Percentiles rank a stretch among this genome's conserved stretches.
phyloP scores from a whole-genome alignment of 2,113 vertebrate species.

The Tricholaema leucomelas region DNA sequence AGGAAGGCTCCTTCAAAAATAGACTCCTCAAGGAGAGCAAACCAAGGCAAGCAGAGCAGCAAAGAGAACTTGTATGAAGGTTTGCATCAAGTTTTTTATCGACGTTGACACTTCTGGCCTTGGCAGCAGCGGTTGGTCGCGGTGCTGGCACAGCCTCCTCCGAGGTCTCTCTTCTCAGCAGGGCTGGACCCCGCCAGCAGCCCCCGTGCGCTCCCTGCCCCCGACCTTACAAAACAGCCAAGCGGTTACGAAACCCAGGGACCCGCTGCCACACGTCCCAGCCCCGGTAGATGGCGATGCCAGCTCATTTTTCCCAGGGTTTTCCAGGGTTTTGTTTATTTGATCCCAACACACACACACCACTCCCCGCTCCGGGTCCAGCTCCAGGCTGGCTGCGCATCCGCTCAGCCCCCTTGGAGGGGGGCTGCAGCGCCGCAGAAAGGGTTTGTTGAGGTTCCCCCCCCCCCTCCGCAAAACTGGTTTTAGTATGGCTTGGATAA shows the following conservation, averaged over 20 bases:
- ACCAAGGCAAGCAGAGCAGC: not conserved
- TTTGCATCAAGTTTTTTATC: not conserved
- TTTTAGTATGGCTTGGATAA: not conserved
- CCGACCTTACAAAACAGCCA: not conserved
- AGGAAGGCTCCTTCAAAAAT: not conserved
- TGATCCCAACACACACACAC: no score
- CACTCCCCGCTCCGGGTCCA: not conserved
- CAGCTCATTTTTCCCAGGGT: not conserved
- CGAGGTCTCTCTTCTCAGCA: no score
- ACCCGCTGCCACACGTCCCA: not conserved
- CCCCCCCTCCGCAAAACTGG: accelerated
- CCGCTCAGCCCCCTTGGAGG: not conserved
- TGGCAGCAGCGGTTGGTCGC: not conserved
- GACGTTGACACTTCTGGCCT: not conserved
- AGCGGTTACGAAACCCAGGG: not conserved
- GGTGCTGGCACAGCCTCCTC: not conserved
- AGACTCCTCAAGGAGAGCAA: not conserved
- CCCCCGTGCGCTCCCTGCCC: not conserved
- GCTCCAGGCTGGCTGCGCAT: not conserved
- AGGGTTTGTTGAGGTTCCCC: accelerated
- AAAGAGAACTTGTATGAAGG: not conserved
- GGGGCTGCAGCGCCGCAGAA: not conserved
- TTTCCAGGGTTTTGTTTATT: not conserved
- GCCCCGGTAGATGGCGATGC: constrained; percentile 56
- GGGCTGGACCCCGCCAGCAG: not conserved